Conservation (phyloP, 2,888 invertebrate species). For the Lordiphosa andalusiaca region DNA sequence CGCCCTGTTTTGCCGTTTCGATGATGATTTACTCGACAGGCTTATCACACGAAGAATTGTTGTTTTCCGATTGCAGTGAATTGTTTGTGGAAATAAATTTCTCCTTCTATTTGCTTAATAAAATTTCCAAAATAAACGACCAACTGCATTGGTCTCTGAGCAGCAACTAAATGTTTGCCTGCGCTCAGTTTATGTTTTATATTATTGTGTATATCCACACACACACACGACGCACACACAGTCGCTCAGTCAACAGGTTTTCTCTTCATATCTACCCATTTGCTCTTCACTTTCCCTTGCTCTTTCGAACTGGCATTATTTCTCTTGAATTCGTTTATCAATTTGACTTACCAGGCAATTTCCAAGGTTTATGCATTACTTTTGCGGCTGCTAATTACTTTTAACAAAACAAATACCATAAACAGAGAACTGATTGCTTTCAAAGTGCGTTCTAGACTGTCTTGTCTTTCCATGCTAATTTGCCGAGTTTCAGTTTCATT, state of each 20-base stretch:
- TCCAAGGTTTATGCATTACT: conserved; percentile 26
- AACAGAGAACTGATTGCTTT: conserved; percentile 20
- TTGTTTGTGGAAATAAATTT: conserved; percentile 21
- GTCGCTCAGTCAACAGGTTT: conserved; percentile 2
- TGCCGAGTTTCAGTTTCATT: not conserved
- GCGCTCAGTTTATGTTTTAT: conserved; percentile 5
- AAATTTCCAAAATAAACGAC: not conserved
- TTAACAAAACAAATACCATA: conserved; percentile 1
- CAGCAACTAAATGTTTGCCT: conserved; percentile 39
- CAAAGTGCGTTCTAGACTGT: conserved; percentile 36
- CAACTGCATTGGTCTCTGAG: conserved; percentile 16
- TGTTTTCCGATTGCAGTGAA: conserved; percentile 2
- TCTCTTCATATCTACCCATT: not conserved
- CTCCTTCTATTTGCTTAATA: conserved; percentile 3
- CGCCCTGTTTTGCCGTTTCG: conserved; percentile 55
- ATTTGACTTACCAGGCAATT: conserved; percentile 43
- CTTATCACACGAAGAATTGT: conserved; percentile 16
- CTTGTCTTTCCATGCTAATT: not conserved
- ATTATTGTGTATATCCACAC: not conserved
- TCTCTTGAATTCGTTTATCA: not conserved
- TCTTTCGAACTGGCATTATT: not conserved
- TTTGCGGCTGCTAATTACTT: not conserved
- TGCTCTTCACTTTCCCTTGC: not conserved
- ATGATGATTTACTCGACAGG: conserved; percentile 10
- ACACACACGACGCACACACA: not conserved